phyloP scores from a whole-genome alignment of 2,797 vertebrate genomes.

The Xenops minutus region DNA sequence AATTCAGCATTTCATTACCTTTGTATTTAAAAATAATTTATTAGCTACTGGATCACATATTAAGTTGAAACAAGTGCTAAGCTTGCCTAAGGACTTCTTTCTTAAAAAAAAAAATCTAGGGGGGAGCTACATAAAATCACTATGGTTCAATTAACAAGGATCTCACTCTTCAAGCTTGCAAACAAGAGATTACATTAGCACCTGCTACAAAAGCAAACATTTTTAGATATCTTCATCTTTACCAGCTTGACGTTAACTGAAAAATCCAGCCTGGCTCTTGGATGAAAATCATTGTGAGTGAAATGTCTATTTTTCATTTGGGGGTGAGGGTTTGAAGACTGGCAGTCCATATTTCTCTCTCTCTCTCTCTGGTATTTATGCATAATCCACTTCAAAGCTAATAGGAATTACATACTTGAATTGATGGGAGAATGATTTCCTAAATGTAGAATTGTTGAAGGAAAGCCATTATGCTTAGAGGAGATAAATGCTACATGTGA shows the following conservation, averaged over 20 bases:
- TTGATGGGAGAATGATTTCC: neutral
- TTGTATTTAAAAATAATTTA: neutral
- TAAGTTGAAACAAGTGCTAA: neutral
- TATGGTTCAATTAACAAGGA: conserved; percentile 69
- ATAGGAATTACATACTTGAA: neutral
- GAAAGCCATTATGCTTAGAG: conserved; percentile 20
- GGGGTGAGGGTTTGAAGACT: neutral
- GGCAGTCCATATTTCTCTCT: conserved; percentile 10
- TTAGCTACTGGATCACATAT: neutral
- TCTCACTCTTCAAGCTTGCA: conserved; percentile 65
- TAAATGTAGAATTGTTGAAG: conserved; percentile 47
- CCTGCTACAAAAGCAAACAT: conserved; percentile 69
- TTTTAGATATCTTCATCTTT: conserved; percentile 71
- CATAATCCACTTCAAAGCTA: conserved; percentile 42
- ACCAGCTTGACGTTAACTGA: conserved; percentile 52
- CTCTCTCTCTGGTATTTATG: conserved; percentile 6
- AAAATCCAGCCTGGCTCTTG: conserved; percentile 21
- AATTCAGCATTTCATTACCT: neutral
- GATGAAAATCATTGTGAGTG: conserved; percentile 42
- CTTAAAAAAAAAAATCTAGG: neutral
- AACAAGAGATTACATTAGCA: conserved; percentile 63
- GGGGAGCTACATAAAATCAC: conserved; percentile 52
- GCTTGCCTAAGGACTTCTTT: conserved; percentile 7
- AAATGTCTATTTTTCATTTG: conserved; percentile 18
- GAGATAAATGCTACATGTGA: conserved; percentile 14